A percentile compares a stretch with the other conserved stretches of the same genome.
phyloP scores from a whole-genome alignment of 2,888 invertebrate species.

The Hypena proboscidalis region DNA sequence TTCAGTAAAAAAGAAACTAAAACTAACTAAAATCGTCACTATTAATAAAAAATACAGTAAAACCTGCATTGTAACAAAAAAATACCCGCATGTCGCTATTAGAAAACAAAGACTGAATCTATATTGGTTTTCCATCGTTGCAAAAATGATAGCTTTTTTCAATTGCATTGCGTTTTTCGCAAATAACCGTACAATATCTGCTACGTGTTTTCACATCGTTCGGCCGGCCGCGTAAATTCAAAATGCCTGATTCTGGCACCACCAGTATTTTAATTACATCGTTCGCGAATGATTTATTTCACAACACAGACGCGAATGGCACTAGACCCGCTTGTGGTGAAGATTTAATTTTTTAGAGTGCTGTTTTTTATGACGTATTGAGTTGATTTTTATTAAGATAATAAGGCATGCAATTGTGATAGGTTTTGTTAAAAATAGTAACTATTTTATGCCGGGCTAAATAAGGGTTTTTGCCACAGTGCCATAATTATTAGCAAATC shows the following conservation, averaged over 20 bases:
- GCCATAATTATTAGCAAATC: neutral
- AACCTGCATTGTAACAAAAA: too few species aligned
- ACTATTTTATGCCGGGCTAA: too few species aligned
- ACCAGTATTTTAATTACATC: conserved; percentile 84
- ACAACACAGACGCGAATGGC: conserved; percentile 50
- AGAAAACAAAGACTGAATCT: neutral
- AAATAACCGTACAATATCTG: conserved; percentile 39
- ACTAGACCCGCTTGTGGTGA: conserved; percentile 38
- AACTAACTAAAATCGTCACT: too few species aligned
- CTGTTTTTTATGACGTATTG: neutral
- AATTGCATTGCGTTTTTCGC: conserved; percentile 46
- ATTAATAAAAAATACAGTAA: too few species aligned
- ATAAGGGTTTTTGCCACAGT: too few species aligned
- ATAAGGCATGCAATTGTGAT: too few species aligned
- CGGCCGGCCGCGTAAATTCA: conserved; percentile 63
- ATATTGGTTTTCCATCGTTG: conserved; percentile 27
- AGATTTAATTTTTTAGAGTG: conserved; percentile 36
- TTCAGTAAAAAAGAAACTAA: too few species aligned
- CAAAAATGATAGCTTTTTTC: conserved; percentile 36
- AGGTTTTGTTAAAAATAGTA: too few species aligned
- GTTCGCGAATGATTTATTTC: conserved; percentile 82
- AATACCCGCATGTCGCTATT: too few species aligned
- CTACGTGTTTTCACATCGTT: conserved; percentile 43
- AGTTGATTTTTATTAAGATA: neutral
- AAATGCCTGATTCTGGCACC: conserved; percentile 77